A percentile compares a stretch with the other conserved stretches of the same genome.
Conservation (phyloP, 2,113 vertebrate genomes). For the Heterotilapia buettikoferi region DNA sequence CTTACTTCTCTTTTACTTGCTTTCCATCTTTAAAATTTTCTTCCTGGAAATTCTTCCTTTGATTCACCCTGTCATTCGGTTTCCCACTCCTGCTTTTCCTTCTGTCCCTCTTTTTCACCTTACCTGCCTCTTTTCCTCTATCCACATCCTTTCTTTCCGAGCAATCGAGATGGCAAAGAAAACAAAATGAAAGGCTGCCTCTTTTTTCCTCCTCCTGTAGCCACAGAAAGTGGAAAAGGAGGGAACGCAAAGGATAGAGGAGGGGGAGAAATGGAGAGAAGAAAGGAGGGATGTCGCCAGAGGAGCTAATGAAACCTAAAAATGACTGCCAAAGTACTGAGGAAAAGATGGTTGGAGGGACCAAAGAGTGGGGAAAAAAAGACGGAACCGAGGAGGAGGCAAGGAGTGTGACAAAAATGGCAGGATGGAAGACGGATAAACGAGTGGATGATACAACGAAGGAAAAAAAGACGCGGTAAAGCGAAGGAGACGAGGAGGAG, state of each 20-base stretch:
- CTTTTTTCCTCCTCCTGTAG: neutral
- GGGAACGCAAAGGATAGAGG: neutral
- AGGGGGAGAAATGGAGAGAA: neutral
- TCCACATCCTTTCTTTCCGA: neutral
- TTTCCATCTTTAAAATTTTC: neutral
- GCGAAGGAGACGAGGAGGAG: neutral
- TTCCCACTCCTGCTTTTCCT: neutral
- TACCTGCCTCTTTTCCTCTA: neutral
- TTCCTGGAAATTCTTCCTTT: neutral
- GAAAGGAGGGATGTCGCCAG: constrained; percentile 30
- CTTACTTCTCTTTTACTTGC: neutral
- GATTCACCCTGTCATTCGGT: neutral
- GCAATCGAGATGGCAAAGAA: neutral
- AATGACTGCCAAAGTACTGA: constrained; percentile 18
- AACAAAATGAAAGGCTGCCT: neutral
- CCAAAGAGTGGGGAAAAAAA: neutral
- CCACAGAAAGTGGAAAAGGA: neutral
- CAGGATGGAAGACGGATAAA: neutral
- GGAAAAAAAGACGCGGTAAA: neutral
- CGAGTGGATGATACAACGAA: neutral
- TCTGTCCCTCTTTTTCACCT: neutral
- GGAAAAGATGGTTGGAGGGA: neutral
- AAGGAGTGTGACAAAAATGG: neutral
- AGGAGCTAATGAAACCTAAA: constrained; percentile 53
- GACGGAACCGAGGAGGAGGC: neutral